Conservation (phyloP, 2,113 vertebrate species). For the Chitala chitala region DNA sequence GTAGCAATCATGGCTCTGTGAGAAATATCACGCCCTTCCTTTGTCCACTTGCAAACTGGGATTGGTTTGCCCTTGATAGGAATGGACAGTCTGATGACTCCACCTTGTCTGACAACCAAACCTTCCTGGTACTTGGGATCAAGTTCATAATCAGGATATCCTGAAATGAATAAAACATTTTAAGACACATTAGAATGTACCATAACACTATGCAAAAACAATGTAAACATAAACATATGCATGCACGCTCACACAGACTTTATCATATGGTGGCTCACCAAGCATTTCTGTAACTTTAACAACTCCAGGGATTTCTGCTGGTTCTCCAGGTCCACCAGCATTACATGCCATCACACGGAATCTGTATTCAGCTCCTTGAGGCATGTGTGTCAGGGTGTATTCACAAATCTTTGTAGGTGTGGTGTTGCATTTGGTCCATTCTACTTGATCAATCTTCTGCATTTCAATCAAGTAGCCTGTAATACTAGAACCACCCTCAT, state of each 20-base stretch:
- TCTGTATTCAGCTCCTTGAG: constrained; percentile 94
- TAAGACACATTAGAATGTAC: background rate
- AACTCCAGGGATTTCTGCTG: constrained; percentile 89
- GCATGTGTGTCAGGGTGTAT: constrained; percentile 94
- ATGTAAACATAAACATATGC: background rate
- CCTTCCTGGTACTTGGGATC: constrained; percentile 86
- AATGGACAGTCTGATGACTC: constrained; percentile 84
- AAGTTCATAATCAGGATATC: constrained; percentile 89
- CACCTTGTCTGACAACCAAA: constrained; percentile 88
- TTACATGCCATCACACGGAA: constrained; percentile 93
- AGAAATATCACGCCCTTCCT: constrained; percentile 90
- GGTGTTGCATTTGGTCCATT: constrained; percentile 98
- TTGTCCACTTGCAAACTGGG: constrained; percentile 94
- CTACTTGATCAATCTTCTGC: constrained; percentile 95
- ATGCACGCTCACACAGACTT: background rate
- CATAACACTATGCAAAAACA: background rate
- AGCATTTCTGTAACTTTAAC: constrained; percentile 98
- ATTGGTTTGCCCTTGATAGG: constrained; percentile 95
- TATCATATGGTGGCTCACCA: constrained; percentile 63
- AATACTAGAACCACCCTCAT: constrained; percentile 88
- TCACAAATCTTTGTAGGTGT: constrained; percentile 95
- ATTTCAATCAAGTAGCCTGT: constrained; percentile 95
- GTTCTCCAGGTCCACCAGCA: constrained; percentile 86
- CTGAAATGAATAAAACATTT: constrained; percentile 54
- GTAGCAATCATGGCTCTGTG: constrained; percentile 93